phyloP scores from a whole-genome alignment of 2,888 invertebrate genomes.

The Linhomoeus sp. region DNA sequence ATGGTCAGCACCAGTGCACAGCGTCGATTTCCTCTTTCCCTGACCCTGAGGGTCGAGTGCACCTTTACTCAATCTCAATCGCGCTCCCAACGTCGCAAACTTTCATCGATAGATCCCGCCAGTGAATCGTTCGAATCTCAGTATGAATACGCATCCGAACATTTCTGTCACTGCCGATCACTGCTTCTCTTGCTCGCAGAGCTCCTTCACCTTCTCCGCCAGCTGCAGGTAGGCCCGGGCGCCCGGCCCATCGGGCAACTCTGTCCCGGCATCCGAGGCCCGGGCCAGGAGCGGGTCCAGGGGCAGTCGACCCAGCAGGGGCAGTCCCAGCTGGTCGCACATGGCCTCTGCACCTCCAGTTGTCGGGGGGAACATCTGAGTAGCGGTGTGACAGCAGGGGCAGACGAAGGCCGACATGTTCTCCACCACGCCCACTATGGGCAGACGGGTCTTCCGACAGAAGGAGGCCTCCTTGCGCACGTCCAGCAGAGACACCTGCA shows the following conservation, averaged over 20 bases:
- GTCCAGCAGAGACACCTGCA: constrained; percentile 56
- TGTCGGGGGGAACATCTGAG: constrained; percentile 63
- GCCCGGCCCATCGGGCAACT: neutral
- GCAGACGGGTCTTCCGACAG: constrained; percentile 63
- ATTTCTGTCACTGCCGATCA: too few species aligned
- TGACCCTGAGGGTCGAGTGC: too few species aligned
- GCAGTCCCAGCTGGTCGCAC: constrained; percentile 50
- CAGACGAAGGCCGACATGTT: constrained; percentile 88
- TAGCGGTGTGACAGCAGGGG: constrained; percentile 48
- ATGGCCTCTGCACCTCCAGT: constrained; percentile 59
- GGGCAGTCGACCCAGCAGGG: constrained; percentile 59
- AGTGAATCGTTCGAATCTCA: too few species aligned
- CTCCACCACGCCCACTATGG: constrained; percentile 73
- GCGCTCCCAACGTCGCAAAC: too few species aligned
- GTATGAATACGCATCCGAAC: too few species aligned
- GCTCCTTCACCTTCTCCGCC: neutral
- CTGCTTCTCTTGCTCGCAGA: neutral
- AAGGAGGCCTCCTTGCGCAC: constrained; percentile 81
- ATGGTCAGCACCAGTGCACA: too few species aligned
- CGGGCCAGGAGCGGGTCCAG: constrained; percentile 46
- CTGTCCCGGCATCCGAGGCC: constrained; percentile 11
- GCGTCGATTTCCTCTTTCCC: too few species aligned
- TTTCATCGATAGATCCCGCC: too few species aligned
- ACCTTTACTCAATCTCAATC: too few species aligned
- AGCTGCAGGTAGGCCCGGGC: neutral